Evolutionary conservation across 2,113 vertebrate species (phyloP).

Genomic region (Bolborhynchus lineola): DNA sequence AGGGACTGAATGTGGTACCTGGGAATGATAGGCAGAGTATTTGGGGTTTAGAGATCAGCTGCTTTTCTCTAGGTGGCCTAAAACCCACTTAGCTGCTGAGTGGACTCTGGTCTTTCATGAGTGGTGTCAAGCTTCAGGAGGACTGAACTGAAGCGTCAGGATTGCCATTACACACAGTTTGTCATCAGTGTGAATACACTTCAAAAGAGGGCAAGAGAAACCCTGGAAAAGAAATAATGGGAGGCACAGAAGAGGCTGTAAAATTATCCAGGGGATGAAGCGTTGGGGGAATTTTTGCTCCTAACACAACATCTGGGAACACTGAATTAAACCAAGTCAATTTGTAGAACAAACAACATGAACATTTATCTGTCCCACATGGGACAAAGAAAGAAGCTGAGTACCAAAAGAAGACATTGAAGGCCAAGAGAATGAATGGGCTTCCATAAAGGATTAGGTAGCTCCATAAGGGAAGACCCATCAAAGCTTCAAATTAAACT

Average conservation of each 20-base stretch:
- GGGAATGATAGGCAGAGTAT: background rate
- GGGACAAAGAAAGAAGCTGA: background rate
- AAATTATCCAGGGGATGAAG: background rate
- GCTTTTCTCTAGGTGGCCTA: background rate
- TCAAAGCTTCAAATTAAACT: background rate
- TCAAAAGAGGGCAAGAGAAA: background rate
- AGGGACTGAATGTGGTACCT: background rate
- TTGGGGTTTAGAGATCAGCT: background rate
- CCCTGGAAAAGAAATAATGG: background rate
- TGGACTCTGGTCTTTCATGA: background rate
- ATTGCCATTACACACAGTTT: background rate
- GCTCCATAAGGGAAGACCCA: background rate
- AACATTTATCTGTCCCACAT: background rate
- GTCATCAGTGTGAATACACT: background rate
- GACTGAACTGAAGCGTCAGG: background rate
- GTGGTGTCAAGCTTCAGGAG: background rate
- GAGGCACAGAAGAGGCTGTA: background rate
- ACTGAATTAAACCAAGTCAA: background rate
- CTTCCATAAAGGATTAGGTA: background rate
- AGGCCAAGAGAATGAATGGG: background rate
- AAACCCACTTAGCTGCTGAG: background rate
- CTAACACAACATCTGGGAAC: background rate
- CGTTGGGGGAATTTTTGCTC: background rate
- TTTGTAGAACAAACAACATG: background rate
- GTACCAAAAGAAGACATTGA: background rate